Evolutionary conservation across 2,888 invertebrate species (phyloP).

Genomic region (Drosophila setosimentum): DNA sequence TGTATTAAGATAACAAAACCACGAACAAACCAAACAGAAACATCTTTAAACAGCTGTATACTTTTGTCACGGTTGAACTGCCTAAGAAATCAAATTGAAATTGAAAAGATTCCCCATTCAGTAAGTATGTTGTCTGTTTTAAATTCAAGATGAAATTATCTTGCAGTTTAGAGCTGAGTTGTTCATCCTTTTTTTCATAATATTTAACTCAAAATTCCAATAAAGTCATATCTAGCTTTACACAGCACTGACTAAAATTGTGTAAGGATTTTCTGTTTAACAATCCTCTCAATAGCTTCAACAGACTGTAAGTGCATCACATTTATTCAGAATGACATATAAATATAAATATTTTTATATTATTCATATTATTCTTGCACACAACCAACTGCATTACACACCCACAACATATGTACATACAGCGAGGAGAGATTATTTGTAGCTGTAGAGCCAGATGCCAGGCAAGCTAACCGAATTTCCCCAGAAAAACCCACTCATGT

Average conservation of each 20-base stretch:
- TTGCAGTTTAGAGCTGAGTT: not conserved
- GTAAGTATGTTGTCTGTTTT: not conserved
- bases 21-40: not conserved
- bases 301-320: conserved; percentile 19
- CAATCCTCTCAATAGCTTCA: conserved; percentile 11
- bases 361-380: not conserved
- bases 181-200: not conserved
- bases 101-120: not conserved
- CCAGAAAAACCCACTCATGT: conserved; percentile 75
- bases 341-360: conserved; percentile 10
- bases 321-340: conserved; percentile 37
- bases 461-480: conserved; percentile 67
- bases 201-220: not conserved
- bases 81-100: too few relatives aligned
- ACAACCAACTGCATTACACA: conserved; percentile 25
- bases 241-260: not conserved
- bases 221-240: not conserved
- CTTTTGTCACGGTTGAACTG: not conserved
- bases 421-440: conserved; percentile 9
- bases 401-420: conserved; percentile 28
- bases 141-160: not conserved
- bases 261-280: not conserved
- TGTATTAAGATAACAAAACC: not conserved
- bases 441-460: conserved; percentile 44
- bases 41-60: not conserved